These are phyloP conservation scores for Pseudopodoces humilis DNA, from an alignment of 2,113 vertebrate genomes.

Conservation along the genomic window DNA sequence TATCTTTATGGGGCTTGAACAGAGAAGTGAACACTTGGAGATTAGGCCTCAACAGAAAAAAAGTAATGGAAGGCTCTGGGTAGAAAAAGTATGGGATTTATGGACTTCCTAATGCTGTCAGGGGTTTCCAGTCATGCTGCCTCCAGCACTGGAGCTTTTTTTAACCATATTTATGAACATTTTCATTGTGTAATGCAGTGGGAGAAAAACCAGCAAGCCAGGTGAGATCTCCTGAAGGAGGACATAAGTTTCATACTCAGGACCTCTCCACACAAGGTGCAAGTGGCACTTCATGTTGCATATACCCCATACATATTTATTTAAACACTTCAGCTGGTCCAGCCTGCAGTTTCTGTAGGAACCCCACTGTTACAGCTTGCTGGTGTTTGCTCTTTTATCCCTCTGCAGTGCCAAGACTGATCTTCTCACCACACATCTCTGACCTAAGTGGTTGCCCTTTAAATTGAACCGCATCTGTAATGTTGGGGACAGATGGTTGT, in stretches of 20 bases:
- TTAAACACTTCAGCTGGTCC: background rate
- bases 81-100: background rate
- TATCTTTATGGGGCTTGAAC: background rate
- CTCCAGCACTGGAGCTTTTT: background rate
- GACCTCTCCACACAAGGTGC: background rate
- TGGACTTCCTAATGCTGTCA: background rate
- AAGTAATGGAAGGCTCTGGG: background rate
- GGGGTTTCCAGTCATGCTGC: background rate
- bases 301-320: background rate
- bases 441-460: background rate
- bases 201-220: background rate
- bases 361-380: background rate
- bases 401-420: background rate
- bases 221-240: background rate
- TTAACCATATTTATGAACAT: background rate
- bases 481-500: background rate
- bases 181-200: background rate
- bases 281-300: background rate
- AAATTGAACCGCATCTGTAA: background rate
- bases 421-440: background rate
- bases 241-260: background rate
- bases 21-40: background rate
- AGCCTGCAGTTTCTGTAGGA: background rate
- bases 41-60: background rate
- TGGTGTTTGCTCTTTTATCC: background rate